phyloP scores from a whole-genome alignment of 2,113 vertebrate species.

The Scomber scombrus region DNA sequence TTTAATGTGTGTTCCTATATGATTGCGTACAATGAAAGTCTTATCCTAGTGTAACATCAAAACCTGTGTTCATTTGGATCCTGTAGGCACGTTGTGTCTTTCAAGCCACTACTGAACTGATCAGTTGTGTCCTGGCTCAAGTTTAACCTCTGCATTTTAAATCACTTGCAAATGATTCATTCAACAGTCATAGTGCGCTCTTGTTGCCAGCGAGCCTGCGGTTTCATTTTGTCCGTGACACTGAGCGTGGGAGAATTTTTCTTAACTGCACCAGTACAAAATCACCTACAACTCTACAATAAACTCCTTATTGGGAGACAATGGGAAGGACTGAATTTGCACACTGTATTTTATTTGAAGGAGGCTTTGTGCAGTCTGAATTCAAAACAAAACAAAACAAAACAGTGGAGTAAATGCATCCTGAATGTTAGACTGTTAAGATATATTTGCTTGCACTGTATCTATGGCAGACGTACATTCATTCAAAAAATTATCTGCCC shows the following conservation, averaged over 20 bases:
- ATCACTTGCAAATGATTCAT: conserved; percentile 37
- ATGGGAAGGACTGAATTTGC: conserved; percentile 5
- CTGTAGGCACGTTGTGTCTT: too few species aligned
- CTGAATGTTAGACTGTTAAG: not conserved
- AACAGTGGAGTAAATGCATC: not conserved
- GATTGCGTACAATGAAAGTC: too few species aligned
- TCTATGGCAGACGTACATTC: not conserved
- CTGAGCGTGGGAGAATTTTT: conserved; percentile 5
- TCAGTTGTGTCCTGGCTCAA: conserved; percentile 6
- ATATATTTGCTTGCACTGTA: not conserved
- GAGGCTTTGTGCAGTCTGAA: too few species aligned
- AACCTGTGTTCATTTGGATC: conserved; percentile 8
- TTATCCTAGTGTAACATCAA: too few species aligned
- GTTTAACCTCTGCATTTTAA: conserved; percentile 18
- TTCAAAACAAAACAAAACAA: too few species aligned
- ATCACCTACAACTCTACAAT: not conserved
- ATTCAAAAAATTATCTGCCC: conserved; percentile 3
- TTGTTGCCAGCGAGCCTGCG: conserved; percentile 19
- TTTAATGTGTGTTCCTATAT: too few species aligned
- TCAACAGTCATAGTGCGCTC: not conserved
- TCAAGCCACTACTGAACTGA: not conserved
- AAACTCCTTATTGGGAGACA: not conserved
- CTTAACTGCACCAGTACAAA: conserved; percentile 1
- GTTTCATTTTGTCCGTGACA: conserved; percentile 42
- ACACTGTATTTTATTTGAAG: conserved; percentile 24